phyloP scores from a whole-genome alignment of 1,140 invertebrate species.

The Drosophila asahinai region DNA sequence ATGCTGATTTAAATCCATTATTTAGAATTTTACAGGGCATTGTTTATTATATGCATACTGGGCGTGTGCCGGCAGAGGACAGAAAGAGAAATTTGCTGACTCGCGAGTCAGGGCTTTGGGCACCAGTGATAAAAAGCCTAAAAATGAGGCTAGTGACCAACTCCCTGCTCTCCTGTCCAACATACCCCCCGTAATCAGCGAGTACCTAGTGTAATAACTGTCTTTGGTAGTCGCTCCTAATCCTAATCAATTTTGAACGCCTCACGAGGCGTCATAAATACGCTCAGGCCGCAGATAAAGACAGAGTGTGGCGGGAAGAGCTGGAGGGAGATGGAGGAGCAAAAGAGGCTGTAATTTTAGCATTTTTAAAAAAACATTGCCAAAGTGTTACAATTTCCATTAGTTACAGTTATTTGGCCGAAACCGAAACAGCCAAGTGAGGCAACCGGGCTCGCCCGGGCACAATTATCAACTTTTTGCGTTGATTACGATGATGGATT shows the following conservation, averaged over 20 bases:
- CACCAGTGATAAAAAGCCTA: not conserved
- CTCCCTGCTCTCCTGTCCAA: not conserved
- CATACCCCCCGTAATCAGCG: constrained; percentile 2
- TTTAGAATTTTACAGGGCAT: too few species aligned
- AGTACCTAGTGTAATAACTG: constrained; percentile 29
- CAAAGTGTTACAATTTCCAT: constrained; percentile 83
- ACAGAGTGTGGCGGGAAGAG: constrained; percentile 10
- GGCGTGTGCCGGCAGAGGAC: too few species aligned
- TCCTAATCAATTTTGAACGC: constrained; percentile 79
- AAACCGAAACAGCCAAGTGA: constrained; percentile 33
- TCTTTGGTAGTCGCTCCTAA: constrained; percentile 57
- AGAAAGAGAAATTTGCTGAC: too few species aligned
- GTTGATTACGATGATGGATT: constrained; percentile 83
- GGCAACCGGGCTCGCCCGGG: constrained; percentile 35
- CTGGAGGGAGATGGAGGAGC: not conserved
- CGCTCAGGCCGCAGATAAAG: constrained; percentile 54
- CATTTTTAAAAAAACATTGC: constrained; percentile 70
- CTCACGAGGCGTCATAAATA: constrained; percentile 81
- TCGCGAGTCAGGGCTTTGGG: too few species aligned
- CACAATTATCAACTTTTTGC: constrained; percentile 67
- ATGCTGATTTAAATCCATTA: too few species aligned
- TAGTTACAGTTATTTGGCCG: constrained; percentile 80
- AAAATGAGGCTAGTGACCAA: not conserved
- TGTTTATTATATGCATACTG: too few species aligned
- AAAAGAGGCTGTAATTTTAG: constrained; percentile 32